These are phyloP conservation scores for Australoheros scitulus DNA, from an alignment of 2,113 vertebrate genomes.

Conservation along the genomic window DNA sequence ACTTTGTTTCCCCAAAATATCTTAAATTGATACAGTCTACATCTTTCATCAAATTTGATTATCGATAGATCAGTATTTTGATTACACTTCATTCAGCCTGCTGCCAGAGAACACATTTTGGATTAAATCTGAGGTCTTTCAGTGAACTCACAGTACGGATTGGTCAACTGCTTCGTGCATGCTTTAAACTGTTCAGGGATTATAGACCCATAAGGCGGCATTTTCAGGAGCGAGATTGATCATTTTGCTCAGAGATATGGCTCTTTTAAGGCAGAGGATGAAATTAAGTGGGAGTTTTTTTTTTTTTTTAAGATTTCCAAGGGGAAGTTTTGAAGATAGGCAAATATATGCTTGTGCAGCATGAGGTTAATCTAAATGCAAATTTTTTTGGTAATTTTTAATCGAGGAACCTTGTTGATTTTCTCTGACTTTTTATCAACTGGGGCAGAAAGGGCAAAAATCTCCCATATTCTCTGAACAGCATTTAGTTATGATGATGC, in stretches of 20 bases:
- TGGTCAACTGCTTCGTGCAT: neutral
- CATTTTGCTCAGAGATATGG: slow-evolving; percentile 15
- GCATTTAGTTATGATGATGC: slow-evolving; percentile 20
- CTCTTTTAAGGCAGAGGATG: slow-evolving; percentile 19
- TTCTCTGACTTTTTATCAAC: slow-evolving; percentile 22
- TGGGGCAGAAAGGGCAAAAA: neutral
- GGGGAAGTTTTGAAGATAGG: slow-evolving; percentile 5
- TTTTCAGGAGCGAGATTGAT: slow-evolving; percentile 18
- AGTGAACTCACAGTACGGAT: neutral
- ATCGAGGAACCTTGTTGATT: slow-evolving; percentile 3
- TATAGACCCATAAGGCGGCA: neutral
- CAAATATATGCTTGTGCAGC: neutral
- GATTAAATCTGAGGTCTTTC: neutral
- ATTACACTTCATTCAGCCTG: neutral
- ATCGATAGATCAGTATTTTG: neutral
- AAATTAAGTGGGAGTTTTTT: neutral
- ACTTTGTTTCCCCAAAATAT: neutral
- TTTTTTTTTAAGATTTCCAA: neutral
- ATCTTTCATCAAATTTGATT: neutral
- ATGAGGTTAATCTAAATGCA: slow-evolving; percentile 50
- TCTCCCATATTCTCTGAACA: neutral
- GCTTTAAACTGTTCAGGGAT: neutral
- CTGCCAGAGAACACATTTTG: neutral
- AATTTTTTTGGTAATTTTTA: slow-evolving; percentile 39
- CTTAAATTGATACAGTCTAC: neutral